phyloP scores from a whole-genome alignment of 2,113 vertebrate species.

The Callionymus lyra region DNA sequence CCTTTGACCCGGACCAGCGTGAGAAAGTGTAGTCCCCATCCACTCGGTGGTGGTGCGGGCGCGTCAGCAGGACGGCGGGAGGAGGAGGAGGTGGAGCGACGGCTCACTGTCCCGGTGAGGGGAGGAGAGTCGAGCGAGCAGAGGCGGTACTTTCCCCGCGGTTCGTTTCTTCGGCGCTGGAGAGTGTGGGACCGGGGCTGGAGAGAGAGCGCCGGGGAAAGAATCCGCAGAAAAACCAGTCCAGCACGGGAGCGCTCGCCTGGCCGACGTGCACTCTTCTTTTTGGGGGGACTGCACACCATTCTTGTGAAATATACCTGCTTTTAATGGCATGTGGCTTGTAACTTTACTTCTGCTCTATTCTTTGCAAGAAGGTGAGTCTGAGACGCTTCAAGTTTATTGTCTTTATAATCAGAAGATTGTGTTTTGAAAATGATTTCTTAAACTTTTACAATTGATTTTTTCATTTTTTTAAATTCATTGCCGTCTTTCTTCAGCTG shows the following conservation, averaged over 20 bases:
- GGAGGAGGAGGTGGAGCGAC: conserved; percentile 67
- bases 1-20: not conserved
- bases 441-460: too few relatives aligned
- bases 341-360: conserved; percentile 98
- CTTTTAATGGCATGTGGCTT: conserved; percentile 99
- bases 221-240: conserved; percentile 60
- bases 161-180: conserved; percentile 62
- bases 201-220: conserved; percentile 65
- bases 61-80: conserved; percentile 17
- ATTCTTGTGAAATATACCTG: conserved; percentile 83
- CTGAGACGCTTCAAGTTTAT: not conserved
- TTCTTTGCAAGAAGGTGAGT: conserved; percentile 90
- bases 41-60: conserved; percentile 34
- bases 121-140: conserved; percentile 77
- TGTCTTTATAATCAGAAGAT: too few relatives aligned
- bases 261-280: conserved; percentile 74
- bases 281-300: conserved; percentile 73
- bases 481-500: too few relatives aligned
- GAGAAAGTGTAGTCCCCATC: conserved; percentile 16
- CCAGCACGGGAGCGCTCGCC: conserved; percentile 68
- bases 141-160: conserved; percentile 75
- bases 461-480: too few relatives aligned
- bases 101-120: conserved; percentile 70
- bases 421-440: too few relatives aligned
- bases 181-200: conserved; percentile 72